phyloP scores from a whole-genome alignment of 2,888 invertebrate genomes.

The Camptogramma bilineatum region DNA sequence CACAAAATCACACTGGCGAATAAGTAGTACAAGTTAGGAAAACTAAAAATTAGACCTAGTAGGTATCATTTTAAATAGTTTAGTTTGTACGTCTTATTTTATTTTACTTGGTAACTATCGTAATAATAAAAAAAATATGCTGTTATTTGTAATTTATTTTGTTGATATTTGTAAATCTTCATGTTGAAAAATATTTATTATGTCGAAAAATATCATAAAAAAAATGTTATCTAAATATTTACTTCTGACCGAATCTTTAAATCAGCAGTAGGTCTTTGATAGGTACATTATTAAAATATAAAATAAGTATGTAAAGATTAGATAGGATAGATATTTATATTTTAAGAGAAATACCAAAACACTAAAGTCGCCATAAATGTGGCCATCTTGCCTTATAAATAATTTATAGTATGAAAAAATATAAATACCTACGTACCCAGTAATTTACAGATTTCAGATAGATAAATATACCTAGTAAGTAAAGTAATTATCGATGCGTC shows the following conservation, averaged over 20 bases:
- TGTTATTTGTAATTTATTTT: slow-evolving; percentile 86
- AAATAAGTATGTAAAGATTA: slow-evolving; percentile 42
- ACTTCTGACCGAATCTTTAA: slow-evolving; percentile 65
- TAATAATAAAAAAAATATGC: slow-evolving; percentile 60
- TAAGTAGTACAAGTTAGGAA: slow-evolving; percentile 77
- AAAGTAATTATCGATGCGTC: slow-evolving; percentile 15
- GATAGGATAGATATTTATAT: slow-evolving; percentile 26
- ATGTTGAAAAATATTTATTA: slow-evolving; percentile 86
- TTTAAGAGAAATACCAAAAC: slow-evolving; percentile 40
- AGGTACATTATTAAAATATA: slow-evolving; percentile 26
- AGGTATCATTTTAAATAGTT: slow-evolving; percentile 61
- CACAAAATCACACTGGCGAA: slow-evolving; percentile 59
- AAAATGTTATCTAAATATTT: slow-evolving; percentile 80
- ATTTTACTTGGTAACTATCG: slow-evolving; percentile 59
- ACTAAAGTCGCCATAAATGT: slow-evolving; percentile 70
- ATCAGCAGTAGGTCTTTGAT: slow-evolving; percentile 64
- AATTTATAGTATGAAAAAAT: slow-evolving; percentile 7
- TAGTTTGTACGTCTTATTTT: slow-evolving; percentile 68
- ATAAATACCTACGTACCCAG: slow-evolving; percentile 1
- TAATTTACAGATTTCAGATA: slow-evolving; percentile 16
- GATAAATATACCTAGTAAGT: background rate
- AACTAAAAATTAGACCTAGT: slow-evolving; percentile 62
- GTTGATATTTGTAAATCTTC: slow-evolving; percentile 86
- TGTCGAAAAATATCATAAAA: slow-evolving; percentile 75
- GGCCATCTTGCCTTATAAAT: slow-evolving; percentile 80